Base-by-base conservation (phyloP, 2,888 invertebrate genomes). In the Junonia oenone region DNA sequence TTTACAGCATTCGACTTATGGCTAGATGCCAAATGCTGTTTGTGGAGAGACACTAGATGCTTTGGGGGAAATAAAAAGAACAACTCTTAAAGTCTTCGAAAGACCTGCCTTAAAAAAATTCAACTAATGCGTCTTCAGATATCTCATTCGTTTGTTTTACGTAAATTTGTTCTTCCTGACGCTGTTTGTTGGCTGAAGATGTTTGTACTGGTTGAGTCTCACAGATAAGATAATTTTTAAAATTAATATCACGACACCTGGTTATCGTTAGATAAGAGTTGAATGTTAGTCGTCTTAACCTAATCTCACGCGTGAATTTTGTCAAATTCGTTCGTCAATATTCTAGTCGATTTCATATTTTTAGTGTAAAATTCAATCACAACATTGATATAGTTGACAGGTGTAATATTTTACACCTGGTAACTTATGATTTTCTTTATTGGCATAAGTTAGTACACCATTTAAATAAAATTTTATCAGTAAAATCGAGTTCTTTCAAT, bases 181-280 rank as follows among this genome's bases (percentile, higher is more conserved):
- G 61, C 68, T 63, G 67, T 63, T 62, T 71, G 69, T 81, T 83
- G 81, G 66, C 64, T 67, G 64, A 73, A 75, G 73, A 76, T 78
- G 74, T 83, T 83, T 83, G 74, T 78, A 76, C 82, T 71, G 38
- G 53, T 46, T 35, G 40, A 46, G 52, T 51, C 46, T 8, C 26
- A n/a, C 50, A 17, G 86, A 86, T 87, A 85, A 86, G 86, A 85
- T 83, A 64, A 83, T 76, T 72, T 78, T 76, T 72, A 69, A 83
- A 78, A 75, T 75, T 73, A 75, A 72, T 83, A 76, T 76, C 80
- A 78, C 76, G 69, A 73, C 70, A 68, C 65, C 62, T 65, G 66
- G 72, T 73, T 83, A 82, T 82, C 82, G 65, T 64, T 51, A 69
- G 80, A 83, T 83, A 83, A 71, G 72, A 64, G 58, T 63, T 68